Evolutionary conservation across 1,140 invertebrate species (phyloP), one percentile per base, ranked within the genome.

Genomic region (Calosoma granatense): DNA sequence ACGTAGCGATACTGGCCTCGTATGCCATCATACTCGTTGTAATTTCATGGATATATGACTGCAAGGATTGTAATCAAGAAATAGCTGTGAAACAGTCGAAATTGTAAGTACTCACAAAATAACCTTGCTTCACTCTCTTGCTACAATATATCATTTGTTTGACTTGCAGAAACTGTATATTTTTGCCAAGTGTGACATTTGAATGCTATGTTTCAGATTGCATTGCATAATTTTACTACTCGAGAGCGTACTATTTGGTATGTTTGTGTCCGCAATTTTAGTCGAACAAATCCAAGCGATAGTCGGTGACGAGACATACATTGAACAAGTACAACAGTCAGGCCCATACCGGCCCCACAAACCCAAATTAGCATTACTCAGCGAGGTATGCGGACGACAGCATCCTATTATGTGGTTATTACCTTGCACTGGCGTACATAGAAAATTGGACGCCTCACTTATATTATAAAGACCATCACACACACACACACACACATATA

Each of bases 261-360:
- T 94, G 64, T 95, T 95, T 75, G 91, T 94, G 1, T 74, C 90
- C 51, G 90, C 89, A 43, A 94, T 95, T 61, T 81, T 92, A 61
- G 85, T 90, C 67, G 92, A 94, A 77, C 92, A 95, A 74, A 80
- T 94, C 60, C 82, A 86, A 70, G 88, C 90, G 14, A 91, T 94
- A 51, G 60, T 71, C 12, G 58, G 56, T 2, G 69, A 71, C 47
- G 87, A 91, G 70, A 92, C 88, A 17, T 82, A 84, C 2, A 80
- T 93, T 12, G 90, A 94, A 74, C 83, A 87, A 64, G 69, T 83
- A 59, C 86, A 90, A 73, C 80, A 83, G 58, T 81, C 81, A 67
- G 84, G 85, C 41, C 75, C 81, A 22, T 80, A 80, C 65, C 72
- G 85, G 58, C 81, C 80, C 1, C 76, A 80, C 60, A 81, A 82